These are phyloP conservation scores for Eucera pruinosa DNA, from an alignment of 2,888 invertebrate genomes.

Conservation along the genomic window DNA sequence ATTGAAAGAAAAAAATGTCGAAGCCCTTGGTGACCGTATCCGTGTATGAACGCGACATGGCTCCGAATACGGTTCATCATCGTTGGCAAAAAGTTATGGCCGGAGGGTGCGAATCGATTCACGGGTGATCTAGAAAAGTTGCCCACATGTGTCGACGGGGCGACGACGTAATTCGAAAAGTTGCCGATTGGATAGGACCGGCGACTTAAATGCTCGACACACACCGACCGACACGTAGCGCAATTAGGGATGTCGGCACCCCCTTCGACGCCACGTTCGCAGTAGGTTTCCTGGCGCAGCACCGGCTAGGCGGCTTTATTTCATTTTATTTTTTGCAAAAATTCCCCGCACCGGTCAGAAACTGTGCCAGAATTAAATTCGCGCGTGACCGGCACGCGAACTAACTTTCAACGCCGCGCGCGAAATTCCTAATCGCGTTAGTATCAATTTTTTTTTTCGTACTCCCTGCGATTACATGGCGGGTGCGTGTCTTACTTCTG, in stretches of 20 bases:
- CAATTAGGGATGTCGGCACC: slow-evolving; percentile 58
- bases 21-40: not conserved
- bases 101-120: not conserved
- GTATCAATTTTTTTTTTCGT: slow-evolving; percentile 39
- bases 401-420: slow-evolving; percentile 46
- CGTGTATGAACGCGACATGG: not conserved
- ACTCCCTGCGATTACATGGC: not conserved
- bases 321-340: slow-evolving; percentile 55
- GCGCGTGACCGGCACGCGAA: slow-evolving; percentile 57
- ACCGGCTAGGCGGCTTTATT: slow-evolving; percentile 38
- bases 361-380: slow-evolving; percentile 61
- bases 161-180: slow-evolving; percentile 49
- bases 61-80: not conserved
- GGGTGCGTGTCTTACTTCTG: not conserved
- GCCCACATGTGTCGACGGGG: not conserved
- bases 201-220: slow-evolving; percentile 44
- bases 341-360: slow-evolving; percentile 48
- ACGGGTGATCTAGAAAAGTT: not conserved
- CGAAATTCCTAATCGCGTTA: slow-evolving; percentile 53
- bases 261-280: slow-evolving; percentile 39
- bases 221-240: slow-evolving; percentile 46
- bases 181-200: slow-evolving; percentile 38
- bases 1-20: too few relatives aligned
- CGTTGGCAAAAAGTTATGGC: not conserved
- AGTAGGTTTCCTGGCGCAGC: slow-evolving; percentile 28